Evolutionary conservation across 2,888 invertebrate species (phyloP).

Genomic region (Lithophane socia): DNA sequence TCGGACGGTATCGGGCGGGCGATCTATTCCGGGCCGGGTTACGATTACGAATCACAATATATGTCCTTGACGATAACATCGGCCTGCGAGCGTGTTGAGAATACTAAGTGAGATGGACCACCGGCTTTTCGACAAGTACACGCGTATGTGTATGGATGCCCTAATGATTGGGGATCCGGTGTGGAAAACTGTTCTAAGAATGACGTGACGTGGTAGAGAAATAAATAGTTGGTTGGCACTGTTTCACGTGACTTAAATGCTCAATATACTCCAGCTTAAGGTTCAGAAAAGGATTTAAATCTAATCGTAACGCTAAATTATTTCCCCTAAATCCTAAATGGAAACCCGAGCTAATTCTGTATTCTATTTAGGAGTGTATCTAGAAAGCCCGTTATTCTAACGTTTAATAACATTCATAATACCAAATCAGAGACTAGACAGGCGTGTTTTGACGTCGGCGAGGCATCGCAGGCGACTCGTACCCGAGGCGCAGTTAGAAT

Average conservation of each 20-base stretch:
- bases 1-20: constrained; percentile 78
- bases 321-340: constrained; percentile 16
- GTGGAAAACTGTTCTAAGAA: constrained; percentile 69
- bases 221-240: constrained; percentile 23
- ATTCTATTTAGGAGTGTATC: constrained; percentile 38
- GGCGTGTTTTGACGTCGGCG: constrained; percentile 63
- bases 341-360: constrained; percentile 15
- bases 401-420: constrained; percentile 60
- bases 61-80: constrained; percentile 87
- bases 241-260: constrained; percentile 12
- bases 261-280: not conserved
- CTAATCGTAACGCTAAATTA: not conserved
- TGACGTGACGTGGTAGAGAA: constrained; percentile 36
- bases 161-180: constrained; percentile 64
- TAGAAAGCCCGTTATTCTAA: constrained; percentile 55
- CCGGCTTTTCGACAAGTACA: constrained; percentile 78
- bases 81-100: constrained; percentile 77
- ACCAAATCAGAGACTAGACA: constrained; percentile 63
- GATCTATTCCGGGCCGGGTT: constrained; percentile 86
- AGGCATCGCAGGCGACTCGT: constrained; percentile 73
- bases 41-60: constrained; percentile 85
- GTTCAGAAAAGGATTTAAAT: not conserved
- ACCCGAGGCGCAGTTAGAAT: constrained; percentile 87
- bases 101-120: constrained; percentile 86
- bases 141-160: constrained; percentile 55